Percentiles rank a stretch among this genome's conserved stretches.
phyloP scores from a whole-genome alignment of 2,888 invertebrate species.

The Spodoptera picta region DNA sequence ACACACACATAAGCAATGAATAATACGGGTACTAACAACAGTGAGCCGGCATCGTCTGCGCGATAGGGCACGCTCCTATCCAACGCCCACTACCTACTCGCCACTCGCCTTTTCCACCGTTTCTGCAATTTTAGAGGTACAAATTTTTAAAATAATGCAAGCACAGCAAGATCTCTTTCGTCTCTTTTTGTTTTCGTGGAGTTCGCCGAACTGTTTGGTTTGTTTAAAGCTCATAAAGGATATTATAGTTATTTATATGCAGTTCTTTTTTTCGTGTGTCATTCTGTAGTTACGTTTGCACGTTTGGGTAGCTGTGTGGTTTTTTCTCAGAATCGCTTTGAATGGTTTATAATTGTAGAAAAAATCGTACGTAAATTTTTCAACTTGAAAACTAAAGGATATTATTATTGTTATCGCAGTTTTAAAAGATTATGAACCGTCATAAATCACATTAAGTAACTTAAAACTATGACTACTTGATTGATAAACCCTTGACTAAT shows the following conservation, averaged over 20 bases:
- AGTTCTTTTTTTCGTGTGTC: constrained; percentile 30
- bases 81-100: constrained; percentile 48
- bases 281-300: constrained; percentile 21
- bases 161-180: constrained; percentile 40
- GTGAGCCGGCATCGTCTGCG: constrained; percentile 57
- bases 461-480: too few species aligned
- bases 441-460: too few species aligned
- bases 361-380: not conserved
- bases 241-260: constrained; percentile 30
- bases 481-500: too few species aligned
- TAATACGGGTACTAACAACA: constrained; percentile 57
- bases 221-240: constrained; percentile 32
- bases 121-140: constrained; percentile 62
- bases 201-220: constrained; percentile 39
- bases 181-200: constrained; percentile 43
- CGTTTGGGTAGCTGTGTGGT: not conserved
- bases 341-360: not conserved
- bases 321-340: not conserved
- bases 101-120: constrained; percentile 59
- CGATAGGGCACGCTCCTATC: constrained; percentile 69
- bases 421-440: too few species aligned
- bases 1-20: constrained; percentile 56
- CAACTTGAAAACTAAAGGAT: not conserved
- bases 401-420: not conserved
- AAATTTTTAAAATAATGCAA: constrained; percentile 56